Conservation (phyloP, 1,140 invertebrate species). For the Camponotus pennsylvanicus region DNA sequence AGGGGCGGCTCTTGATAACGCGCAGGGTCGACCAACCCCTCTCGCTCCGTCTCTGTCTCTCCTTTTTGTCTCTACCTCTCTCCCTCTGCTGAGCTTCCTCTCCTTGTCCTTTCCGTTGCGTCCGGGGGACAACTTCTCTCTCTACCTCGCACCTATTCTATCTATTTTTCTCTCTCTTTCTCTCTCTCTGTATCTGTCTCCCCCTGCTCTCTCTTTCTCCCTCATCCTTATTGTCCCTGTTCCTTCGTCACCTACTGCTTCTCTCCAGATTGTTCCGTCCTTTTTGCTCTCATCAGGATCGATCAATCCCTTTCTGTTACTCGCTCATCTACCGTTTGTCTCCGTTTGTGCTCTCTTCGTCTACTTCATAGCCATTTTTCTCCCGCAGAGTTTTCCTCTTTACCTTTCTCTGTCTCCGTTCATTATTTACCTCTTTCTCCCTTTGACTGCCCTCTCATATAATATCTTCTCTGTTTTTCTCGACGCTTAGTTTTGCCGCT, state of each 20-base stretch:
- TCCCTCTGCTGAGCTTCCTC: conserved; percentile 9
- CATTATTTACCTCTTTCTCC: background rate
- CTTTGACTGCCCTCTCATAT: conserved; percentile 31
- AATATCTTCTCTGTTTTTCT: conserved; percentile 26
- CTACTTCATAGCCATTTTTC: conserved; percentile 4
- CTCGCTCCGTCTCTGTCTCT: conserved; percentile 57
- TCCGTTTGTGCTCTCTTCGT: conserved; percentile 29
- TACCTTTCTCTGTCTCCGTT: conserved; percentile 40
- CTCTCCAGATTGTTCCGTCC: conserved; percentile 44
- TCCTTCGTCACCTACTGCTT: conserved; percentile 33
- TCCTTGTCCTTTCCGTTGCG: conserved; percentile 22
- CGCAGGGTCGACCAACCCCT: conserved; percentile 83
- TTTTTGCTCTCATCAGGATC: conserved; percentile 56
- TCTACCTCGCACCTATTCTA: background rate
- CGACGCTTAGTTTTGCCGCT: conserved; percentile 19
- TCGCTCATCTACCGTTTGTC: conserved; percentile 40
- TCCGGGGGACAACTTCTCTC: conserved; percentile 2
- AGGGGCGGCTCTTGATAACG: conserved; percentile 81
- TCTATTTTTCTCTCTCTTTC: background rate
- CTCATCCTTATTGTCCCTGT: background rate
- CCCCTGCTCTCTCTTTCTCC: conserved; percentile 38
- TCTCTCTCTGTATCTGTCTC: conserved; percentile 7
- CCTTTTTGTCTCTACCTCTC: conserved; percentile 47
- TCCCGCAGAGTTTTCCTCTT: background rate
- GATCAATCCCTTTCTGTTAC: conserved; percentile 62